These are phyloP conservation scores for Coregonus suidteri DNA, from an alignment of 2,797 vertebrate species.

Conservation along the genomic window DNA sequence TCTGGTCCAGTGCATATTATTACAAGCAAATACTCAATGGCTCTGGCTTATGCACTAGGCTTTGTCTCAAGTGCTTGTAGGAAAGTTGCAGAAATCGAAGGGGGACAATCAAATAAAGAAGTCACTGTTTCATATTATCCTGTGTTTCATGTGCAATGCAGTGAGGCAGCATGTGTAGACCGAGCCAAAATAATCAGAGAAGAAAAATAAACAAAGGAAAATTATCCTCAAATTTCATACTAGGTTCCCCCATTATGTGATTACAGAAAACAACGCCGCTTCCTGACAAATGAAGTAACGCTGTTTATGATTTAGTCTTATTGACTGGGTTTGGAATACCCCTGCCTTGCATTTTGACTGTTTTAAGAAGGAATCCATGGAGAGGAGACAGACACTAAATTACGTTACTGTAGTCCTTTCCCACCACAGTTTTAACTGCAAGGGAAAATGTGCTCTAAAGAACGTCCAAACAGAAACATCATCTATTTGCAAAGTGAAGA, in stretches of 20 bases:
- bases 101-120: constrained; percentile 43
- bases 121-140: constrained; percentile 50
- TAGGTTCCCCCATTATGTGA: constrained; percentile 28
- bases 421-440: constrained; percentile 19
- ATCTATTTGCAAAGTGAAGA: constrained; percentile 21
- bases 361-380: constrained; percentile 26
- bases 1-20: constrained; percentile 19
- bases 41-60: constrained; percentile 19
- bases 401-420: constrained; percentile 28
- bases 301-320: constrained; percentile 34
- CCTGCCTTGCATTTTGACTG: constrained; percentile 28
- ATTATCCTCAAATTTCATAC: constrained; percentile 39
- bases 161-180: constrained; percentile 33
- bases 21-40: constrained; percentile 31
- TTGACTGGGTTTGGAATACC: constrained; percentile 20
- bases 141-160: constrained; percentile 2
- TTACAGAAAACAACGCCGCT: constrained; percentile 19
- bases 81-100: constrained; percentile 42
- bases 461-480: neutral
- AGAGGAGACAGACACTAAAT: constrained; percentile 38
- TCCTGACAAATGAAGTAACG: constrained; percentile 32
- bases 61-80: constrained; percentile 42
- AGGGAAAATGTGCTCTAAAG: constrained; percentile 4
- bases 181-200: constrained; percentile 36
- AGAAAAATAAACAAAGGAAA: constrained; percentile 42